phyloP scores from a whole-genome alignment of 2,888 invertebrate genomes.

The Platycnemis pennipes region DNA sequence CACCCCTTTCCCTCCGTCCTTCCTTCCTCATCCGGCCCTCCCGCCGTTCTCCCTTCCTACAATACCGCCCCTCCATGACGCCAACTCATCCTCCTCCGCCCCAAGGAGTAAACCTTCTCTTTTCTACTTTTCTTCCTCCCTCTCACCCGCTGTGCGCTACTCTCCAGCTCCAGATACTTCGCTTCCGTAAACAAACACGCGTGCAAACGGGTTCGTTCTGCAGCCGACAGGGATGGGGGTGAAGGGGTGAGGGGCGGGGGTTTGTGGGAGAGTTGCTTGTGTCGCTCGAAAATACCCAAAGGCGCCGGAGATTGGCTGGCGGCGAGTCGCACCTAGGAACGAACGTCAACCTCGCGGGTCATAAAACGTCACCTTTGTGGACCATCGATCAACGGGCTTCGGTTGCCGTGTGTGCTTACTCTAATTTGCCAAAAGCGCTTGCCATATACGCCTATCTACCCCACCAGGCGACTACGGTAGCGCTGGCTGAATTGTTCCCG shows the following conservation, averaged over 20 bases:
- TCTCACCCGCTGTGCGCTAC: not conserved
- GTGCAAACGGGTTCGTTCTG: not conserved
- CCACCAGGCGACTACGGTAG: not conserved
- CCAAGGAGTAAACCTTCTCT: not conserved
- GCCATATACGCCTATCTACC: not conserved
- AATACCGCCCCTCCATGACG: not conserved
- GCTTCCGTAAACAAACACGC: conserved; percentile 25
- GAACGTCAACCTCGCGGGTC: not conserved
- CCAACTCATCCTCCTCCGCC: not conserved
- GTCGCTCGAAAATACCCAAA: not conserved
- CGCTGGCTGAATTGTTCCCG: not conserved
- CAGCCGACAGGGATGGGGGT: not conserved
- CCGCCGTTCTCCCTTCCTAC: not conserved
- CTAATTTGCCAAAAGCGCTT: not conserved
- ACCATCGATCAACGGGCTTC: not conserved
- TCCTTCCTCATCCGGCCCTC: not conserved
- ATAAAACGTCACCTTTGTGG: not conserved
- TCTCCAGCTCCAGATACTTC: not conserved
- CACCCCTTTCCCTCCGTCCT: not conserved
- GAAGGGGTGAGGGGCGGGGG: not conserved
- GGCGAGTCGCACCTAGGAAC: not conserved
- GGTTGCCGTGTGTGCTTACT: not conserved
- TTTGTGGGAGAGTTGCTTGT: not conserved
- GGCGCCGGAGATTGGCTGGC: not conserved
- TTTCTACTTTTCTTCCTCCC: not conserved